Conservation (phyloP, 2,888 invertebrate species). For the Lasius platythorax region DNA sequence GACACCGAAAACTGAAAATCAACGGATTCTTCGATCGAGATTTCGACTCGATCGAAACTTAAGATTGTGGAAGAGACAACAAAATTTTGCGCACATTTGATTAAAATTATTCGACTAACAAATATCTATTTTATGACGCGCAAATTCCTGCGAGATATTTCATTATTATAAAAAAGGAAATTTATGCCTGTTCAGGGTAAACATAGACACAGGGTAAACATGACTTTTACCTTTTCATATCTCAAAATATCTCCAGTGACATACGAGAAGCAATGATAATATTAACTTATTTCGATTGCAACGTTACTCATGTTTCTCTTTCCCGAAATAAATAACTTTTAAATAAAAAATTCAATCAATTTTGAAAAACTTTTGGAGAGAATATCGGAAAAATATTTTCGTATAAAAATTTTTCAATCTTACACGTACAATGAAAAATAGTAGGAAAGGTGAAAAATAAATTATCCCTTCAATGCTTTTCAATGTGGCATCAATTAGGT, state of each 20-base stretch:
- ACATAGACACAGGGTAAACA: background rate
- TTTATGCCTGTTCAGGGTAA: background rate
- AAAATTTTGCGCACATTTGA: background rate
- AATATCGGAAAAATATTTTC: background rate
- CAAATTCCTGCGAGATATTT: background rate
- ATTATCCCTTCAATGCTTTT: background rate
- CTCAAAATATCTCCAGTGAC: background rate
- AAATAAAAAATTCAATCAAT: background rate
- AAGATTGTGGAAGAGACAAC: background rate
- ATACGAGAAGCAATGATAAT: constrained; percentile 1
- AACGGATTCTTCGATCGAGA: background rate
- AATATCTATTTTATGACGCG: background rate
- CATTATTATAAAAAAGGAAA: background rate
- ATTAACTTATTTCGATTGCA: background rate
- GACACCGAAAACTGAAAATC: background rate
- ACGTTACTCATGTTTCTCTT: background rate
- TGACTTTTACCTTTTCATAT: background rate
- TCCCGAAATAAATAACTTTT: background rate
- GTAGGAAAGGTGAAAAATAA: background rate
- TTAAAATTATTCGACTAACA: background rate
- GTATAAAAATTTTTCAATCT: background rate
- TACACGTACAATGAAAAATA: background rate
- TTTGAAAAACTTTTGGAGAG: background rate
- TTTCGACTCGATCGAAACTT: background rate
- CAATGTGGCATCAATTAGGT: background rate